These are phyloP conservation scores for Platynereis dumerilii DNA, from an alignment of 2,888 invertebrate genomes.

Conservation along the genomic window DNA sequence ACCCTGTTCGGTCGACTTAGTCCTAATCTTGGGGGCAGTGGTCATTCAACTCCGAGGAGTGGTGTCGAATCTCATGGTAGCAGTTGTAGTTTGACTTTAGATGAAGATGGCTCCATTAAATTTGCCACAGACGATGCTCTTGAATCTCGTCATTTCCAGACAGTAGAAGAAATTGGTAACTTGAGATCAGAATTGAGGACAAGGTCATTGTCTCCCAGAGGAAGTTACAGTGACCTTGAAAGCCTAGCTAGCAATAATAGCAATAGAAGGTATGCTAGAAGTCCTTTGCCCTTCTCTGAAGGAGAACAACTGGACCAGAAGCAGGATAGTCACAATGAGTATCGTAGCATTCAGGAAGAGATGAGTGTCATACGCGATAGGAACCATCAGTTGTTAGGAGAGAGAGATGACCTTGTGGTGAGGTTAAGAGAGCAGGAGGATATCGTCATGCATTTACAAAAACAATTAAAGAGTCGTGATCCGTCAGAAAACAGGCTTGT, in stretches of 20 bases:
- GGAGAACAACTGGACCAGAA: not conserved
- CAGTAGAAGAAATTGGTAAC: not conserved
- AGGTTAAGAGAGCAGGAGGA: slow-evolving; percentile 50
- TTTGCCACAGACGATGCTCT: not conserved
- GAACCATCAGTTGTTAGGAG: slow-evolving; percentile 44
- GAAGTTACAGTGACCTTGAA: too few species aligned
- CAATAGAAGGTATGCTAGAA: not conserved
- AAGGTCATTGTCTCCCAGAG: not conserved
- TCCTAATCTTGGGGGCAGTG: not conserved
- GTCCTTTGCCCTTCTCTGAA: not conserved
- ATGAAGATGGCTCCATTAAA: not conserved
- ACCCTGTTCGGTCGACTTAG: not conserved
- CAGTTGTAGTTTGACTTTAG: not conserved
- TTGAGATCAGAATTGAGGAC: slow-evolving; percentile 1
- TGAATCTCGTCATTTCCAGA: slow-evolving; percentile 3
- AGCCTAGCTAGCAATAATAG: not conserved
- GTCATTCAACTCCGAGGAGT: slow-evolving; percentile 5
- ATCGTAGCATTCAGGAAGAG: slow-evolving; percentile 12
- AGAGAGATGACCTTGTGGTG: slow-evolving; percentile 45
- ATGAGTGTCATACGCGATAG: slow-evolving; percentile 41
- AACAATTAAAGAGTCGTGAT: slow-evolving; percentile 36
- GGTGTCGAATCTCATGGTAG: not conserved
- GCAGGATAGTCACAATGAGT: not conserved
- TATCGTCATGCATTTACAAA: slow-evolving; percentile 44
- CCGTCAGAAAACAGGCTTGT: slow-evolving; percentile 11